These are phyloP conservation scores for Drosophila erecta DNA, from an alignment of 1,140 invertebrate species.

Conservation along the genomic window DNA sequence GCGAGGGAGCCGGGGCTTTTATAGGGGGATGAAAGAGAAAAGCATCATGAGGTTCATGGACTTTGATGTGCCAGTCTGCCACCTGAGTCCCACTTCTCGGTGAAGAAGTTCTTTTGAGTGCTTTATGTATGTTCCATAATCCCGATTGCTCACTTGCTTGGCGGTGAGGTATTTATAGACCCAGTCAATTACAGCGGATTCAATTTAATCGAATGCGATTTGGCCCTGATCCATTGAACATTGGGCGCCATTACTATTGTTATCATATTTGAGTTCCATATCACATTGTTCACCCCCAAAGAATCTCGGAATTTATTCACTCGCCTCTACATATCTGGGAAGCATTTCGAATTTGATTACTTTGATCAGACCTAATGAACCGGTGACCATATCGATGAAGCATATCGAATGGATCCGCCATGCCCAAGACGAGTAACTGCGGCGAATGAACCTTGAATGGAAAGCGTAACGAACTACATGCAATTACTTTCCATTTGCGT, in stretches of 20 bases:
- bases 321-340: conserved; percentile 17
- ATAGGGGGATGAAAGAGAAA: conserved; percentile 28
- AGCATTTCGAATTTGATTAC: conserved; percentile 60
- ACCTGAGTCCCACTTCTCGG: conserved; percentile 30
- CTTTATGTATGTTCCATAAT: conserved; percentile 33
- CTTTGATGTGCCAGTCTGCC: conserved; percentile 46
- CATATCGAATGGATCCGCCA: conserved; percentile 45
- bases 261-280: conserved; percentile 26
- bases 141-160: conserved; percentile 1
- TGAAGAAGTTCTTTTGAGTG: conserved; percentile 15
- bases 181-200: conserved; percentile 1
- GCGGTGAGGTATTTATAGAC: conserved; percentile 1
- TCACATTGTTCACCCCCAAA: conserved; percentile 10
- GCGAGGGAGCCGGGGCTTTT: not conserved
- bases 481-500: conserved; percentile 21
- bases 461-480: conserved; percentile 6
- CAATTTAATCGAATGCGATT: not conserved
- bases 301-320: conserved; percentile 10
- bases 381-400: conserved; percentile 33
- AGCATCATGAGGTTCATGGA: conserved; percentile 30
- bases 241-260: conserved; percentile 1
- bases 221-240: conserved; percentile 3
- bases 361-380: conserved; percentile 42
- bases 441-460: conserved; percentile 38
- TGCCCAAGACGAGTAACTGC: conserved; percentile 41